Evolutionary conservation across 2,888 invertebrate species (phyloP).

Genomic region (Thecophora atra): DNA sequence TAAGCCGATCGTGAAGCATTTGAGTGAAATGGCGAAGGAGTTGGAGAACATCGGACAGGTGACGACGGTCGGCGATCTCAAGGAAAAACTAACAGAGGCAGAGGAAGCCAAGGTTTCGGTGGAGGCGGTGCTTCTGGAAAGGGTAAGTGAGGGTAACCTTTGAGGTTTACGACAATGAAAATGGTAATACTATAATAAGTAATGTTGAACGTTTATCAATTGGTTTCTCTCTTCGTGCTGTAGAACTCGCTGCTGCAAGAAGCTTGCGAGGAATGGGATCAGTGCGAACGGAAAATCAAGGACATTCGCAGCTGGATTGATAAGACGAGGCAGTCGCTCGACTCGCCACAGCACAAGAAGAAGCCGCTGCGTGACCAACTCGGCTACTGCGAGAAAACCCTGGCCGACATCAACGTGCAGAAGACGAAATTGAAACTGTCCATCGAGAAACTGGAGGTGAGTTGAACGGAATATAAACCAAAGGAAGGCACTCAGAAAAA

Average conservation of each 20-base stretch:
- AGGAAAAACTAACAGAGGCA: conserved; percentile 84
- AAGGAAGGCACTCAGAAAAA: neutral
- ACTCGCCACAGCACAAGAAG: conserved; percentile 84
- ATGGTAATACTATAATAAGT: too few species aligned
- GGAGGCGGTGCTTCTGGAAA: conserved; percentile 84
- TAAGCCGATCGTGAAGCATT: conserved; percentile 85
- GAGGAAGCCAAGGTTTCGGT: conserved; percentile 87
- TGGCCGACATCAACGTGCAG: conserved; percentile 87
- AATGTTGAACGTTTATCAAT: too few species aligned
- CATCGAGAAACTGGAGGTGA: conserved; percentile 88
- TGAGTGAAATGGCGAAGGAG: conserved; percentile 92
- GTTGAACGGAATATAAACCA: conserved; percentile 48
- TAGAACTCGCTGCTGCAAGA: conserved; percentile 90
- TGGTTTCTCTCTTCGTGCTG: conserved; percentile 7
- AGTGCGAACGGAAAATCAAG: conserved; percentile 92
- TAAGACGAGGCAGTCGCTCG: conserved; percentile 79
- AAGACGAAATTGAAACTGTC: conserved; percentile 89
- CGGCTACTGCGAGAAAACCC: conserved; percentile 83
- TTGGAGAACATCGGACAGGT: conserved; percentile 84
- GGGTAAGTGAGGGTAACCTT: too few species aligned
- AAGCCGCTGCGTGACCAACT: conserved; percentile 88
- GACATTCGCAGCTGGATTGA: conserved; percentile 91
- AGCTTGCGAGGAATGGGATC: conserved; percentile 94
- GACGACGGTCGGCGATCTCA: conserved; percentile 85
- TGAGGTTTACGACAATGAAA: too few species aligned